Base-by-base conservation (phyloP, 2,888 invertebrate species). In the Callinectes sapidus region DNA sequence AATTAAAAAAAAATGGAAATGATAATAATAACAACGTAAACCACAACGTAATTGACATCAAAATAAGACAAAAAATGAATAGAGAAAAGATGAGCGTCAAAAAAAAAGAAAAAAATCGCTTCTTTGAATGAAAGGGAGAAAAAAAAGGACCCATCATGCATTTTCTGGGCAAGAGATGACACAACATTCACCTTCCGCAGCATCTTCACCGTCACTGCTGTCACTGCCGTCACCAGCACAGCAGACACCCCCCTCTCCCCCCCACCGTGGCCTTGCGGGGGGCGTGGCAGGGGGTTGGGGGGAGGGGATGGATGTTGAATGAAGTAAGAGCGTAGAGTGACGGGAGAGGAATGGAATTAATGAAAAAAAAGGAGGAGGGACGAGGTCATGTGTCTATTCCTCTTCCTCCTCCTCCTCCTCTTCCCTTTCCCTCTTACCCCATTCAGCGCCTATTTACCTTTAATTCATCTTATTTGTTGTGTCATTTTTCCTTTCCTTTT, bases 381-480 rank as follows among this genome's bases (percentile, higher is more conserved):
- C 61, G 32, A 32, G 23, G 23, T 35, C 35, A 54, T 55, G 16
- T 35, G 13, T n/a, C 55, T 55, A 6, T 55, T 88, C 88, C 88
- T 54, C 54, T 61, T 23, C 16, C 54, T 61, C 88, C 55, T 88
- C 88, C 61, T 54, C 54, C 88, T 23, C 16, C 13, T 54, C 54
- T 42, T 23, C 16, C 54, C 55, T 28, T 35, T 39, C 61, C 88
- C 18, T 39, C 28, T 54, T 32, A 35, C 61, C 54, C 18, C 55
- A 32, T 28, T 3, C 48, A 54, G 2, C 54, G 10, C 35, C 35
- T 81, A 35, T 81, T 81, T 81, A 81, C 81, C 81, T 81, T 81
- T 18, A 81, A 81, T 81, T 81, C 81, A 81, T 35, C 35, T 81
- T 81, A 32, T 81, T 81, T 81, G 81, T 71, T 28, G 28, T 28